Conservation (phyloP, 2,888 invertebrate genomes). For the Polyploca ridens region DNA sequence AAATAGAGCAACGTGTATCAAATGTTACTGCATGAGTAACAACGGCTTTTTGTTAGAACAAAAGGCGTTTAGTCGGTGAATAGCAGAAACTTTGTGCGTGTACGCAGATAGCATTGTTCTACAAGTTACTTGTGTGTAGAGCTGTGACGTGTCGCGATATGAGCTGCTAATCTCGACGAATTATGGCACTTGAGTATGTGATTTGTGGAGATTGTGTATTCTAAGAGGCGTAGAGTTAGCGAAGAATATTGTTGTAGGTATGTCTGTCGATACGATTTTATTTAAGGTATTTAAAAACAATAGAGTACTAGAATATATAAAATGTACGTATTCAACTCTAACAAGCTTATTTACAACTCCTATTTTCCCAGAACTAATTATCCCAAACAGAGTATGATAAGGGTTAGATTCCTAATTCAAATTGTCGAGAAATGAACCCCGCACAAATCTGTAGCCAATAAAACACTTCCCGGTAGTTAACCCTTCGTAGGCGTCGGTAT, state of each 20-base stretch:
- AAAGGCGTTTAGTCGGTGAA: slow-evolving; percentile 61
- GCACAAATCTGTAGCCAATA: background rate
- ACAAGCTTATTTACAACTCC: too few relatives aligned
- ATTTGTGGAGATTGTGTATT: too few relatives aligned
- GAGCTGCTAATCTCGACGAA: slow-evolving; percentile 17
- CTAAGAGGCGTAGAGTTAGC: too few relatives aligned
- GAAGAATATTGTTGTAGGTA: too few relatives aligned
- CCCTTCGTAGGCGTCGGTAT: slow-evolving; percentile 1
- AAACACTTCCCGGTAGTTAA: slow-evolving; percentile 3
- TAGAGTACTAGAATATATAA: too few relatives aligned
- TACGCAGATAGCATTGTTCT: slow-evolving; percentile 52
- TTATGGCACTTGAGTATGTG: background rate
- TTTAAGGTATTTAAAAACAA: too few relatives aligned
- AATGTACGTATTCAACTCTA: too few relatives aligned
- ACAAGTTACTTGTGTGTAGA: slow-evolving; percentile 29
- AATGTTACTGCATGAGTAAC: slow-evolving; percentile 66
- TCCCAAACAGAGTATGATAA: background rate
- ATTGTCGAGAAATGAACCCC: slow-evolving; percentile 2
- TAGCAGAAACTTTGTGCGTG: slow-evolving; percentile 55
- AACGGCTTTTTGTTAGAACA: slow-evolving; percentile 66
- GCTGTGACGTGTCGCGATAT: slow-evolving; percentile 28
- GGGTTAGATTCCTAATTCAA: background rate
- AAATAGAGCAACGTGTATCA: slow-evolving; percentile 31
- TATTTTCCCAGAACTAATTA: too few relatives aligned
- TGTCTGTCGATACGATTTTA: too few relatives aligned